phyloP scores from a whole-genome alignment of 2,888 invertebrate species.

The Iphiclides podalirius region DNA sequence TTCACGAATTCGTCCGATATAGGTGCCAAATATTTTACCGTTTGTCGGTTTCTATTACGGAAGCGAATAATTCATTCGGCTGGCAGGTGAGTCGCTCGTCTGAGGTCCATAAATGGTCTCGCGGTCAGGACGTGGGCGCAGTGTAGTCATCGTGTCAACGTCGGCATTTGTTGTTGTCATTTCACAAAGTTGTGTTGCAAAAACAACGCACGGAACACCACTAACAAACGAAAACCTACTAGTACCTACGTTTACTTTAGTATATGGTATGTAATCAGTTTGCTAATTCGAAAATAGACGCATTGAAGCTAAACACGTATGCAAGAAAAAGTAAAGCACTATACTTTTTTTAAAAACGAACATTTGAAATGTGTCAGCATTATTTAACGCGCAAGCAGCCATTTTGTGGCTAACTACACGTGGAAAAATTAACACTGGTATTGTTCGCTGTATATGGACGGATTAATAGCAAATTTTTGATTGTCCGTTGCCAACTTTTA shows the following conservation, averaged over 20 bases:
- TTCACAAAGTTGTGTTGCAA: too few species aligned
- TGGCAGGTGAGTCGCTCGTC: constrained; percentile 42
- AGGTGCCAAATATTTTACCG: constrained; percentile 35
- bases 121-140: constrained; percentile 51
- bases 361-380: too few species aligned
- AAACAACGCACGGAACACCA: too few species aligned
- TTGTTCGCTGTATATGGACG: constrained; percentile 15
- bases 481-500: not conserved
- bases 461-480: not conserved
- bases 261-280: too few species aligned
- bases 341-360: too few species aligned
- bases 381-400: not conserved
- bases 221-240: too few species aligned
- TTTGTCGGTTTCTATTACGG: constrained; percentile 53
- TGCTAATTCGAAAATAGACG: too few species aligned
- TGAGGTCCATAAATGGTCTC: constrained; percentile 50
- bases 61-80: constrained; percentile 59
- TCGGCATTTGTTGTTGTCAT: constrained; percentile 26
- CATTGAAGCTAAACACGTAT: too few species aligned
- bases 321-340: too few species aligned
- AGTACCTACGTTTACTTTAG: too few species aligned
- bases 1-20: not conserved
- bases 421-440: constrained; percentile 14
- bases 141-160: constrained; percentile 50
- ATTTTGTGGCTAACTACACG: not conserved